phyloP scores from a whole-genome alignment of 2,113 vertebrate genomes.

The Canis aureus region DNA sequence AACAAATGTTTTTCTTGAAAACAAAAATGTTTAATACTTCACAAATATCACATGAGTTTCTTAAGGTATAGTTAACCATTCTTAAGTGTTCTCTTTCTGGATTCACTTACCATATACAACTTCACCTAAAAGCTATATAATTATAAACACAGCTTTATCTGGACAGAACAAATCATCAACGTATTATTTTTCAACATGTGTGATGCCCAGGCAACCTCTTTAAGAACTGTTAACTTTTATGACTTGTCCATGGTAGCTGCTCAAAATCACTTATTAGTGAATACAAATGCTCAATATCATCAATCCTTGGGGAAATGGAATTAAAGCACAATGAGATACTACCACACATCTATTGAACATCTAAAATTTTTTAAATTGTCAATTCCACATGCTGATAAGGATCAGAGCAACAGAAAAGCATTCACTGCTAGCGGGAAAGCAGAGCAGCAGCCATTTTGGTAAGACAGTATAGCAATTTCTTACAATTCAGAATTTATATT shows the following conservation, averaged over 20 bases:
- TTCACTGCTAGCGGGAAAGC: neutral
- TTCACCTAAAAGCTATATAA: neutral
- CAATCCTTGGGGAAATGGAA: neutral
- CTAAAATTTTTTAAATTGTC: neutral
- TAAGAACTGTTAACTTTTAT: neutral
- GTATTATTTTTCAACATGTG: neutral
- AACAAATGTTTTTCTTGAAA: conserved; percentile 10
- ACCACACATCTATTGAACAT: neutral
- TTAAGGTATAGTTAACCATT: conserved; percentile 12
- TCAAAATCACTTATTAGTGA: neutral
- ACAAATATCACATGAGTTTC: conserved; percentile 21
- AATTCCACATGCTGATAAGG: neutral
- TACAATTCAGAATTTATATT: conserved; percentile 3
- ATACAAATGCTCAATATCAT: conserved; percentile 43
- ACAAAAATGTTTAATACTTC: conserved; percentile 27
- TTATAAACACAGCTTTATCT: neutral
- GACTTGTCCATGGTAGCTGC: neutral
- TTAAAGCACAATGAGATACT: neutral
- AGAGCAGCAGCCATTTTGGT: neutral
- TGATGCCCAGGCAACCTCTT: neutral
- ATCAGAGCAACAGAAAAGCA: neutral
- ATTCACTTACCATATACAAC: neutral
- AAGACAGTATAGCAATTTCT: neutral
- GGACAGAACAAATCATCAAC: conserved; percentile 4
- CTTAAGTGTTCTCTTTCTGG: neutral